A percentile compares a stretch with the other conserved stretches of the same genome.
Evolutionary conservation across 2,888 invertebrate species (phyloP).

Genomic region (Himalopsyche kuldschensis): DNA sequence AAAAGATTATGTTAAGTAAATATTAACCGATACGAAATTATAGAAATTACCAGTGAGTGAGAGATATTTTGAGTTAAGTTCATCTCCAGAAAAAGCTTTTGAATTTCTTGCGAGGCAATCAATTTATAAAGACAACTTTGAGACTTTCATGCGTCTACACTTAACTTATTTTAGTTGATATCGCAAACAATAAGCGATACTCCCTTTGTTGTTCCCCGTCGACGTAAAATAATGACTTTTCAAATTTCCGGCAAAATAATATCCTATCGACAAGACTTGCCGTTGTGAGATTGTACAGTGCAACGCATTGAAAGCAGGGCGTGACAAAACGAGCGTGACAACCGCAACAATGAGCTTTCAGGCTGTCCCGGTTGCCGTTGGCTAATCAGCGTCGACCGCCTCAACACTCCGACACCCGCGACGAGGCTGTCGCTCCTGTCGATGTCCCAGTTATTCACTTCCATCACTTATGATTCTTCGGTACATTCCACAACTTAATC

Average conservation of each 20-base stretch:
- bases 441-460: neutral
- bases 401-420: neutral
- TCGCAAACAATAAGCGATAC: neutral
- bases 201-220: neutral
- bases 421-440: neutral
- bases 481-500: neutral
- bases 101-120: neutral
- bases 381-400: neutral
- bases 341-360: neutral
- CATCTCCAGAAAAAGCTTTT: too few species aligned
- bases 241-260: neutral
- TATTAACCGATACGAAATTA: too few species aligned
- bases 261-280: neutral
- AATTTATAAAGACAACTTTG: neutral
- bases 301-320: neutral
- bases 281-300: neutral
- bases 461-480: neutral
- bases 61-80: too few species aligned
- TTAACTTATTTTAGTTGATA: neutral
- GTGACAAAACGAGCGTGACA: slow-evolving; percentile 16
- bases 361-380: neutral
- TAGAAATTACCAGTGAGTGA: too few species aligned
- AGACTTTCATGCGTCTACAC: neutral
- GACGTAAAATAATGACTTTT: neutral
- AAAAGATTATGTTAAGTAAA: too few species aligned